These are phyloP conservation scores for Gymnosoma rotundatum DNA, from an alignment of 2,888 invertebrate species.

Conservation along the genomic window DNA sequence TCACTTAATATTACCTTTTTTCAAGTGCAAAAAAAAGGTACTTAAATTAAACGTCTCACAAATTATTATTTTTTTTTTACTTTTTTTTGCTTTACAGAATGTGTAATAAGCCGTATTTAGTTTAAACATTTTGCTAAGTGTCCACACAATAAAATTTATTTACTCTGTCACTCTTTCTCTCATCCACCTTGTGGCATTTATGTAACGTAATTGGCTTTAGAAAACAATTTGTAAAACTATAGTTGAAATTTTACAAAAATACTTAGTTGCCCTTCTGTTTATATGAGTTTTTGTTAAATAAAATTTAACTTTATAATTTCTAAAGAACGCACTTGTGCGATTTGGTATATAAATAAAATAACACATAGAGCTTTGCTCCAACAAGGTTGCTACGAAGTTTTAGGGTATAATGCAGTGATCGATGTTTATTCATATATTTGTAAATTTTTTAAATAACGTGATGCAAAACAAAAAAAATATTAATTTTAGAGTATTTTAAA, in stretches of 20 bases:
- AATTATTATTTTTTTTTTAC: neutral
- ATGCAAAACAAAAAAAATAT: no score
- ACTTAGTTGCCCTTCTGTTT: slow-evolving; percentile 9
- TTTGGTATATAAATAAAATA: slow-evolving; percentile 3
- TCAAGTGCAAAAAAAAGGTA: no score
- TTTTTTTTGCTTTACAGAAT: neutral
- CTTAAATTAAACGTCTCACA: slow-evolving; percentile 10
- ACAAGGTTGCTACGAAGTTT: neutral
- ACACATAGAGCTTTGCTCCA: neutral
- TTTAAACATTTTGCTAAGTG: slow-evolving; percentile 20
- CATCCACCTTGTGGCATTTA: slow-evolving; percentile 25
- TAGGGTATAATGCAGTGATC: neutral
- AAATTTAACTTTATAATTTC: slow-evolving; percentile 10
- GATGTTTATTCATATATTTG: no score
- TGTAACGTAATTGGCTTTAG: slow-evolving; percentile 46
- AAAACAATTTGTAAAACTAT: slow-evolving; percentile 65
- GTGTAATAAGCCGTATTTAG: neutral
- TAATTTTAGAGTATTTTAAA: no score
- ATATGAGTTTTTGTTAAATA: slow-evolving; percentile 3
- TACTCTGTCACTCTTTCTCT: slow-evolving; percentile 21
- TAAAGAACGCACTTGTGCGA: slow-evolving; percentile 55
- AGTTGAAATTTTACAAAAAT: slow-evolving; percentile 52
- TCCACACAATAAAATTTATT: slow-evolving; percentile 52
- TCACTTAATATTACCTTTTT: neutral
- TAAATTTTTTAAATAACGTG: no score